phyloP scores from a whole-genome alignment of 2,888 invertebrate species.

The Beris chalybata region DNA sequence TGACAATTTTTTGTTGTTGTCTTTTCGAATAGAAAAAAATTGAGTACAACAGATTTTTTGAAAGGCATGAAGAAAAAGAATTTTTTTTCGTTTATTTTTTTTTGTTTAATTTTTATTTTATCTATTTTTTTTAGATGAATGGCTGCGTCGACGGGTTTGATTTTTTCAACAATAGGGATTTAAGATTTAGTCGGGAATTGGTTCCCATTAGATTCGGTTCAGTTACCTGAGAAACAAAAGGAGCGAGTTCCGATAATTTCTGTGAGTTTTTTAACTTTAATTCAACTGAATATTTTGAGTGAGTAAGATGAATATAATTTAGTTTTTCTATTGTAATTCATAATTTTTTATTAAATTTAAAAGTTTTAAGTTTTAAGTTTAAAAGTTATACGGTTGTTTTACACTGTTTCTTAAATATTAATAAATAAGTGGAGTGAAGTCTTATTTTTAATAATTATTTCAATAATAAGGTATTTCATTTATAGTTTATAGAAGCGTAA shows the following conservation, averaged over 20 bases:
- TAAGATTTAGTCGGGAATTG: conserved; percentile 34
- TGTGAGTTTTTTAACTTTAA: conserved; percentile 13
- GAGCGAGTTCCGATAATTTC: not conserved
- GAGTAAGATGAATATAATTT: too few relatives aligned
- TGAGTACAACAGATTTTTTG: not conserved
- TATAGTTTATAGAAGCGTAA: too few relatives aligned
- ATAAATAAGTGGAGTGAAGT: too few relatives aligned
- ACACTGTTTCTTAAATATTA: too few relatives aligned
- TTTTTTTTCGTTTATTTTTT: conserved; percentile 13
- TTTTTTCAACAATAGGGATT: conserved; percentile 34
- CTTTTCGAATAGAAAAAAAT: conserved; percentile 1
- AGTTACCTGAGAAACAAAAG: conserved; percentile 19
- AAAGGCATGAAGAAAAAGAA: not conserved
- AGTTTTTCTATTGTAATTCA: too few relatives aligned
- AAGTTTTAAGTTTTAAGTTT: too few relatives aligned
- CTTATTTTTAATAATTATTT: too few relatives aligned
- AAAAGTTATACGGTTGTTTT: too few relatives aligned
- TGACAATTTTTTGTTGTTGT: conserved; percentile 21
- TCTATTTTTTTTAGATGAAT: not conserved
- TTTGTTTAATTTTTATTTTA: conserved; percentile 2
- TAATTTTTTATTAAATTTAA: too few relatives aligned
- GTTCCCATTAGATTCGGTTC: conserved; percentile 32
- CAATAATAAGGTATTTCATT: too few relatives aligned
- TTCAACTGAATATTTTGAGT: too few relatives aligned
- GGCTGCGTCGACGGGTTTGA: conserved; percentile 16